Base-by-base conservation (phyloP, 1,140 invertebrate species). In the Arion vulgaris region DNA sequence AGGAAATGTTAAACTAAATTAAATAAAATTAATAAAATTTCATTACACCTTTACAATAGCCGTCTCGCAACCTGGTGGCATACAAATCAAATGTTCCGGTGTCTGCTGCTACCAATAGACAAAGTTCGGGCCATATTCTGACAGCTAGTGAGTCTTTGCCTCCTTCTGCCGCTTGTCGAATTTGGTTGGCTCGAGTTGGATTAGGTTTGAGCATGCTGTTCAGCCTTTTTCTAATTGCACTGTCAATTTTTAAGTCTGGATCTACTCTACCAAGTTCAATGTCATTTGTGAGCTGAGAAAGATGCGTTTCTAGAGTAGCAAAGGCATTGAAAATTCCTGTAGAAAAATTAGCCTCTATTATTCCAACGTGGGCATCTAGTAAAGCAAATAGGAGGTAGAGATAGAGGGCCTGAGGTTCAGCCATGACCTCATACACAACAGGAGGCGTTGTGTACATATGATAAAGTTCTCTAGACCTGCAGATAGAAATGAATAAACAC, bases 271-370 rank as follows among this genome's bases (percentile, higher is more conserved):
- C 91, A 26, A 82, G 82, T 73, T 88, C 86, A 80, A 92, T 89
- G 79, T 92, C 91, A 0, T 84, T 76, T 0, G 89, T 80, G 26
- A 92, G 72, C 28, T 84, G 81, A 36, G 84, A 49, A 86, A 89
- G 88, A 28, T 90, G 75, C 15, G 51, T 38, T 80, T 91, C 89
- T 17, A 92, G 66, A 9, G 87, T 83, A 34, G 82, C 69, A 76
- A 92, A 90, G 15, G 89, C 87, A 39, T 88, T 86, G 84, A 89
- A 90, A 0, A 92, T 83, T 26, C 91, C 82, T 26, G 91, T 91
- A 28, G 90, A 86, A 86, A 92, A 92, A 77, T 92, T 92, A 0
- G 90, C 91, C 76, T 92, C 91, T 17, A 92, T 84, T 81, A 89
- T 88, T n/a, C 91, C 91, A 9, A 92, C 72, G 69, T 92, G 86